Percentiles rank a stretch among this genome's conserved stretches.
phyloP scores from a whole-genome alignment of 2,113 vertebrate genomes.

The Pluvialis apricaria region DNA sequence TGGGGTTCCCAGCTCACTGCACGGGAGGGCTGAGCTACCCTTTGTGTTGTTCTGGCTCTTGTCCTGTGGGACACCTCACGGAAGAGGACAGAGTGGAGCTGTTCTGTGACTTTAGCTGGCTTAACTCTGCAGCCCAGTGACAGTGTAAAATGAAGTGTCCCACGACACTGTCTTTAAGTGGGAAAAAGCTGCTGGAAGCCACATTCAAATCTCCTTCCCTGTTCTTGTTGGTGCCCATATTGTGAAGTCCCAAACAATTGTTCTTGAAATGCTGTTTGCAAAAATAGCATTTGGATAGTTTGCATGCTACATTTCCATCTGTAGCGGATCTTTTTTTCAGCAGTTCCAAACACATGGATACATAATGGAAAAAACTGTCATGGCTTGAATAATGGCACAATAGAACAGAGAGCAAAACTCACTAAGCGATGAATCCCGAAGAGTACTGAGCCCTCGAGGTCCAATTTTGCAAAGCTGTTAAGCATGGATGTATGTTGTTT shows the following conservation, averaged over 20 bases:
- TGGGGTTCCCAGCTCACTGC: not conserved
- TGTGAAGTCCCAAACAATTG: not conserved
- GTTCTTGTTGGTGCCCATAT: not conserved
- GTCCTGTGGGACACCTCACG: not conserved
- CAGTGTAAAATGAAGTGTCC: not conserved
- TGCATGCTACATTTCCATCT: not conserved
- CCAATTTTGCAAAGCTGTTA: not conserved
- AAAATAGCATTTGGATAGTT: not conserved
- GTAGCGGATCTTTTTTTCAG: not conserved
- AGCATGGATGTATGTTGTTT: not conserved
- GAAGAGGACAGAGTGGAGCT: not conserved
- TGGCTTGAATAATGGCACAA: not conserved
- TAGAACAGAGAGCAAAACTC: not conserved
- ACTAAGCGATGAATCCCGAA: not conserved
- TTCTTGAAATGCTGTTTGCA: not conserved
- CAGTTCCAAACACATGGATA: not conserved
- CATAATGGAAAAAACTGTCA: conserved; percentile 1
- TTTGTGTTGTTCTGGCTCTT: not conserved
- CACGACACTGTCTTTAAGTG: not conserved
- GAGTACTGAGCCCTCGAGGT: not conserved
- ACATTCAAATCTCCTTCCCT: not conserved
- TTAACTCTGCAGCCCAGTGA: not conserved
- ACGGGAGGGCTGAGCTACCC: not conserved
- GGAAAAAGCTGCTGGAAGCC: not conserved
- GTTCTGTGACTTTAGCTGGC: not conserved